phyloP scores from a whole-genome alignment of 1,140 invertebrate genomes.

The Calliphora vicina region DNA sequence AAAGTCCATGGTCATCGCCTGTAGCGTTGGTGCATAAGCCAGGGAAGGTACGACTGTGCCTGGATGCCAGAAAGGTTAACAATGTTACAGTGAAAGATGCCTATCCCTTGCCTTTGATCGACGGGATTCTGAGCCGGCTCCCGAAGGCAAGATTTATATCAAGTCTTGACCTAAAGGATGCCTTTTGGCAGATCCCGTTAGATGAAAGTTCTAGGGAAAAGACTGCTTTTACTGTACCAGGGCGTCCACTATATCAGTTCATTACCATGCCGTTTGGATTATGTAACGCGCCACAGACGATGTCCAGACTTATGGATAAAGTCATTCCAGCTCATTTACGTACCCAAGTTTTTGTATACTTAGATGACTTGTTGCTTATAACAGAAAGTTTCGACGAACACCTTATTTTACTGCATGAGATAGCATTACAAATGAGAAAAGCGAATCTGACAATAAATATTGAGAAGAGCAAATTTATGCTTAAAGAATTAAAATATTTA shows the following conservation, averaged over 20 bases:
- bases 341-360: conserved; percentile 41
- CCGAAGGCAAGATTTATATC: conserved; percentile 37
- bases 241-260: conserved; percentile 22
- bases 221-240: conserved; percentile 39
- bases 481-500: conserved; percentile 43
- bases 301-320: conserved; percentile 39
- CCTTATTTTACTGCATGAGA: conserved; percentile 2
- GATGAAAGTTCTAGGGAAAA: conserved; percentile 25
- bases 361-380: conserved; percentile 40
- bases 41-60: conserved; percentile 36
- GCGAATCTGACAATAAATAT: conserved; percentile 34
- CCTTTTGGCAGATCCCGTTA: conserved; percentile 37
- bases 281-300: conserved; percentile 38
- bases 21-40: conserved; percentile 26
- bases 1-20: conserved; percentile 41
- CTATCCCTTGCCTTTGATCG: conserved; percentile 36
- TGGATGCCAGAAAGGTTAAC: conserved; percentile 34
- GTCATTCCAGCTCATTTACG: conserved; percentile 60
- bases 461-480: conserved; percentile 57
- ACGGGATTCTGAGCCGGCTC: conserved; percentile 36
- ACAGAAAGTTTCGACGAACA: conserved; percentile 36
- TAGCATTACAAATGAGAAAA: conserved; percentile 6
- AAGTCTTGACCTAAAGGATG: conserved; percentile 10
- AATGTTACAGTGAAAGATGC: conserved; percentile 29
- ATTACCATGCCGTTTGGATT: conserved; percentile 45